Evolutionary conservation across 2,888 invertebrate species (phyloP).

Genomic region (Stenodema calcarata): DNA sequence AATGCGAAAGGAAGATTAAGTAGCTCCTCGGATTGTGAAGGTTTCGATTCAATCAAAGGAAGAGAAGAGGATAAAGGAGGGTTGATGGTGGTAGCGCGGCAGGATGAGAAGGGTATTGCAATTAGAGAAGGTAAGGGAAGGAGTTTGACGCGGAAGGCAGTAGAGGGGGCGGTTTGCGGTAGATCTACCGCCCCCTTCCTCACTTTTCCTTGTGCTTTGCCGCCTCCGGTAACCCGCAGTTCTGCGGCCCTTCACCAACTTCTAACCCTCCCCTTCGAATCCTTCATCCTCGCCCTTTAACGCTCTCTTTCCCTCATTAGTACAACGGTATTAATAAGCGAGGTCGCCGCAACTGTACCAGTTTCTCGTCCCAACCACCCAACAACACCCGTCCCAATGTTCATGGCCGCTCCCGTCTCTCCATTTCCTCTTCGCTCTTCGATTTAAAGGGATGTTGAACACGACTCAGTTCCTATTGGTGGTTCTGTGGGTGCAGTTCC

Average conservation of each 20-base stretch:
- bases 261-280: background rate
- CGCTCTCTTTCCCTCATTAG: slow-evolving; percentile 41
- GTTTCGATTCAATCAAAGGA: slow-evolving; percentile 41
- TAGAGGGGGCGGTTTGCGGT: background rate
- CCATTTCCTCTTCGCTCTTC: background rate
- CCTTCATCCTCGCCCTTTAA: background rate
- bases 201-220: background rate
- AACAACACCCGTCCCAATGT: background rate
- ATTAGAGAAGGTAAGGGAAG: slow-evolving; percentile 35
- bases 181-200: background rate
- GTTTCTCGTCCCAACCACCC: background rate
- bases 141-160: slow-evolving; percentile 31
- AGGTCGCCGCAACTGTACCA: slow-evolving; percentile 25
- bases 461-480: background rate
- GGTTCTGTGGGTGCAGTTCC: background rate
- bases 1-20: slow-evolving; percentile 29
- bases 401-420: background rate
- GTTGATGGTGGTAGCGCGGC: background rate
- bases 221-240: slow-evolving; percentile 24
- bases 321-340: slow-evolving; percentile 40
- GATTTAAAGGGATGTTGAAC: background rate
- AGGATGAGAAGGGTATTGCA: slow-evolving; percentile 29
- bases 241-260: slow-evolving; percentile 35
- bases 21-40: background rate
- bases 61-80: no score